Base-by-base conservation (phyloP, 2,888 invertebrate genomes). In the Hydroisotoma schaefferi region DNA sequence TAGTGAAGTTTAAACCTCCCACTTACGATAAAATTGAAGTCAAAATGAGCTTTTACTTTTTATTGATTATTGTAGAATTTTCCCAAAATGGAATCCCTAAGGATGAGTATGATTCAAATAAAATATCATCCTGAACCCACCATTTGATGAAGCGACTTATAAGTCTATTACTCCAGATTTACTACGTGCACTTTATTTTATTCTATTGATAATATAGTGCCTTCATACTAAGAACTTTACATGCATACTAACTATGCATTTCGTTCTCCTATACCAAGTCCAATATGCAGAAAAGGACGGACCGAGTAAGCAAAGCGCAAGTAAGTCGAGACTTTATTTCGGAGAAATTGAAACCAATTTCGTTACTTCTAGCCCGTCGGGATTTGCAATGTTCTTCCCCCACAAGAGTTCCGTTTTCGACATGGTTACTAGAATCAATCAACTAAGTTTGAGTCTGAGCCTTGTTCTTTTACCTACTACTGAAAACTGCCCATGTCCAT, bases 321-420 rank as follows among this genome's bases (percentile, higher is more conserved):
- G 44, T 40, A 53, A 53, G 23, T 26, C 27, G 20, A 23, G 15
- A 25, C 25, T 23, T 20, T 25, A 15, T 46, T 22, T 46, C 46
- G 23, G 20, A 5, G 46, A 29, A 53, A 53, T 38, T 29, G 38
- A 53, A 53, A 53, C 53, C 53, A 53, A 53, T 53, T 53, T 53
- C 10, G 38, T 53, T 18, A 12, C 25, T 40, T 53, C 38, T 6
- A 25, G 25, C 37, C 53, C 27, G 40, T 26, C 3, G 53, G 53
- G 53, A 53, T 53, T 53, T 18, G 25, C 26, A 37, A 53, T 40
- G 38, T 53, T 53, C 53, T 53, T 29, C 43, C 53, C 37, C 23
- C 23, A 8, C 23, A 3, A 22, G 23, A 18, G n/a, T 20, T 15
- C n/a, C 6, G 3, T 10, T 23, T 22, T 46, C 46, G 46, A 23